Percentiles rank a stretch among this genome's conserved stretches.
These are phyloP conservation scores for Sebastes hopkinsi DNA, from an alignment of 2,797 vertebrate genomes.

Conservation along the genomic window DNA sequence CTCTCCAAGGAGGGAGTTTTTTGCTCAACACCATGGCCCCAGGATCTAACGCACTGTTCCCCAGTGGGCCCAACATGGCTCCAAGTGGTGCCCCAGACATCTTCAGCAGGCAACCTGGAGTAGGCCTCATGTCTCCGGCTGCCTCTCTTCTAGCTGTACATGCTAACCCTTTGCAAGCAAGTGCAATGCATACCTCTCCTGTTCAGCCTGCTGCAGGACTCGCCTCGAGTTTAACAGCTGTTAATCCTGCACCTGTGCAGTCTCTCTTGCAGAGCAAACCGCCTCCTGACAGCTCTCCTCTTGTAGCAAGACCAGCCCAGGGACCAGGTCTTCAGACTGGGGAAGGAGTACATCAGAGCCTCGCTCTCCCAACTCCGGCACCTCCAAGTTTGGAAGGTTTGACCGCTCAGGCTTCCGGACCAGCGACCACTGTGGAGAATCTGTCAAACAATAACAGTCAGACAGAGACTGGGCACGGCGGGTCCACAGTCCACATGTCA, in stretches of 20 bases:
- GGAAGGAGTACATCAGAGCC: background rate
- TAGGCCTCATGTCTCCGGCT: background rate
- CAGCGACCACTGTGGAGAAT: constrained; percentile 40
- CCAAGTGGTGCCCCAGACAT: background rate
- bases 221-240: background rate
- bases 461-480: background rate
- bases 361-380: background rate
- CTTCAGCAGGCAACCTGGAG: background rate
- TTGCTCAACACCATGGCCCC: constrained; percentile 7
- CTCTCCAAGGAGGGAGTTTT: constrained; percentile 45
- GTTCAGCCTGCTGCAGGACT: constrained; percentile 1
- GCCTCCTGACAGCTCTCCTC: constrained; percentile 9
- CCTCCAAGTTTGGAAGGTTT: background rate
- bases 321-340: constrained; percentile 15
- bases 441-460: constrained; percentile 44
- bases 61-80: constrained; percentile 20
- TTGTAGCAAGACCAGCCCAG: background rate
- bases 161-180: constrained; percentile 19
- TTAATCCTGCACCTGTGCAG: background rate
- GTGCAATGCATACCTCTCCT: background rate
- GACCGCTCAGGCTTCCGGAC: background rate
- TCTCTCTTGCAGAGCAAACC: constrained; percentile 7
- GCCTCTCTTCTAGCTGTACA: constrained; percentile 16
- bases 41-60: constrained; percentile 18
- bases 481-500: background rate